These are phyloP conservation scores for Hypotaenidia philippensis DNA, from an alignment of 2,797 vertebrate genomes.

Conservation along the genomic window DNA sequence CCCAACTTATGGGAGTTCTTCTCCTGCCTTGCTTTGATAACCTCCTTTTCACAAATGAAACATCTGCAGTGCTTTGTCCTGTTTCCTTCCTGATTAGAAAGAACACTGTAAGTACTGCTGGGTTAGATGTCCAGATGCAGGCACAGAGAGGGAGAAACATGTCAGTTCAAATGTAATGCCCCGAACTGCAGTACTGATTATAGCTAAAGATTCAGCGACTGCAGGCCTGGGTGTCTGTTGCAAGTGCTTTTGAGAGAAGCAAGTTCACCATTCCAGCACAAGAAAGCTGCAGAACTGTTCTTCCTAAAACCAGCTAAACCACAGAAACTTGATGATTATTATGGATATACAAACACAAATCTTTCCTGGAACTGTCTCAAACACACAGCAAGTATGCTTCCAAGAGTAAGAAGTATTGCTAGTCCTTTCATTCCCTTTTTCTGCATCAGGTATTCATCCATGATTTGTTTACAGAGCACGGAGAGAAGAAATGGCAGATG, in stretches of 20 bases:
- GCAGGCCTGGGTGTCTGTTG: not conserved
- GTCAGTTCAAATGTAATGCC: not conserved
- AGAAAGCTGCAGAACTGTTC: not conserved
- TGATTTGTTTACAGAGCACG: not conserved
- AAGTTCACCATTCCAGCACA: not conserved
- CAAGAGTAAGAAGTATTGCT: not conserved
- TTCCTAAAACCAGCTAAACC: not conserved
- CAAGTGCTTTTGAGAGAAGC: not conserved
- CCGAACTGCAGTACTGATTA: not conserved
- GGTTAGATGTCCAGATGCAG: not conserved
- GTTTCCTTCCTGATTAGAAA: not conserved
- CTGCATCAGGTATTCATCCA: not conserved
- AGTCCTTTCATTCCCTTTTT: not conserved
- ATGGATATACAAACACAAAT: not conserved
- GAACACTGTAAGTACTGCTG: not conserved
- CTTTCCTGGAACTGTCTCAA: not conserved
- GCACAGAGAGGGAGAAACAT: not conserved
- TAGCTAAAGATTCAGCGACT: not conserved
- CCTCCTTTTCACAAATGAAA: not conserved
- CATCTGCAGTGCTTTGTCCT: not conserved
- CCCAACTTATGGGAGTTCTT: not conserved
- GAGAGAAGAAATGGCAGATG: not conserved
- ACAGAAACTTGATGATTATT: accelerated
- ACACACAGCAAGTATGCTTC: not conserved
- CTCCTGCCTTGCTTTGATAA: not conserved